Conservation (phyloP, 2,113 vertebrate species). For the Pristiophorus japonicus region DNA sequence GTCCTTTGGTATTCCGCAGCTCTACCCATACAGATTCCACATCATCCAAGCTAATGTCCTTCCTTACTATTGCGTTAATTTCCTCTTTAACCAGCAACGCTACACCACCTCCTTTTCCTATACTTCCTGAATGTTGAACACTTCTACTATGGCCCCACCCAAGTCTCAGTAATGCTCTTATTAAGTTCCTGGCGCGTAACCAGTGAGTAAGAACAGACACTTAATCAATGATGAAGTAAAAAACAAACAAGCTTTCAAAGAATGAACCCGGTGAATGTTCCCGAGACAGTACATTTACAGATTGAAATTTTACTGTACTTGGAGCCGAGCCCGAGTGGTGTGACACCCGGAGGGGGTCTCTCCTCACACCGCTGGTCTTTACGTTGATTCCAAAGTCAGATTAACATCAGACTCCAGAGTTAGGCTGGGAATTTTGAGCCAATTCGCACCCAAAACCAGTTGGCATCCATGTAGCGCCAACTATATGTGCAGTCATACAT, state of each 20-base stretch:
- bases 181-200: neutral
- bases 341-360: neutral
- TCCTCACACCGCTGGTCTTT: neutral
- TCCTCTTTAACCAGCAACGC: no score
- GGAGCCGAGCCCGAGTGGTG: neutral
- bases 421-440: neutral
- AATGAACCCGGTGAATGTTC: neutral
- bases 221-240: neutral
- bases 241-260: neutral
- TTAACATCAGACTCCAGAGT: neutral
- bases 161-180: neutral
- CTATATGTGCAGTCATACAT: no score
- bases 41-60: no score
- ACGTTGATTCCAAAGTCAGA: neutral
- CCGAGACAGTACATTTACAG: neutral
- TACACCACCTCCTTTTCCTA: no score
- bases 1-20: no score
- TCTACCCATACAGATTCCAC: no score
- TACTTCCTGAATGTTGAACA: no score
- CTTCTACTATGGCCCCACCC: neutral
- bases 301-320: no score
- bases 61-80: no score
- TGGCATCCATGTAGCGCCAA: neutral
- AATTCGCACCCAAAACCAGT: neutral
- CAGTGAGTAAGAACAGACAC: neutral